Evolutionary conservation across 2,797 vertebrate genomes (phyloP).

Genomic region (Myotis findleyi): DNA sequence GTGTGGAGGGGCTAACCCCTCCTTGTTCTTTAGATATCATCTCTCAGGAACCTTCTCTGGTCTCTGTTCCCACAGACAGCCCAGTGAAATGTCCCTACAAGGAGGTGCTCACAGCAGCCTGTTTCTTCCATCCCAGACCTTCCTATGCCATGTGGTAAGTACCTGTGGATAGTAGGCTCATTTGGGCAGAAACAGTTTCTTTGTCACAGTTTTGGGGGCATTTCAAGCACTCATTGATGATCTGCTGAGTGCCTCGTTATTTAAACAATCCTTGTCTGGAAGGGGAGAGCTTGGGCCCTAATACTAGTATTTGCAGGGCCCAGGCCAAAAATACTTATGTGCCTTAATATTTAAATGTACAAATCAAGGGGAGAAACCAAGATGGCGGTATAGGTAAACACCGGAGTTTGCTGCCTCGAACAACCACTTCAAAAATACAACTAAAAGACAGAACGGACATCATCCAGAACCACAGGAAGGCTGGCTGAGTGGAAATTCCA

Average conservation of each 20-base stretch:
- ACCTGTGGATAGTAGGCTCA: neutral
- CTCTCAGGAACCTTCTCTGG: neutral
- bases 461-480: too few relatives aligned
- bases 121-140: neutral
- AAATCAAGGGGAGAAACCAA: too few relatives aligned
- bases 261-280: conserved; percentile 14
- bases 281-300: neutral
- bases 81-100: neutral
- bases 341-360: neutral
- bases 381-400: too few relatives aligned
- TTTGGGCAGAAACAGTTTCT: neutral
- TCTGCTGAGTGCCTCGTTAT: neutral
- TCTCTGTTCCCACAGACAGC: neutral
- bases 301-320: neutral
- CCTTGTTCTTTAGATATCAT: neutral
- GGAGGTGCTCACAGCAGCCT: neutral
- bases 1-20: neutral
- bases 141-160: neutral
- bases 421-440: too few relatives aligned
- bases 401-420: too few relatives aligned
- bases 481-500: too few relatives aligned
- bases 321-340: neutral
- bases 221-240: neutral
- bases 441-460: too few relatives aligned
- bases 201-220: neutral